A percentile compares a stretch with the other conserved stretches of the same genome.
phyloP scores from a whole-genome alignment of 1,140 invertebrate genomes.

The Melitaea cinxia region DNA sequence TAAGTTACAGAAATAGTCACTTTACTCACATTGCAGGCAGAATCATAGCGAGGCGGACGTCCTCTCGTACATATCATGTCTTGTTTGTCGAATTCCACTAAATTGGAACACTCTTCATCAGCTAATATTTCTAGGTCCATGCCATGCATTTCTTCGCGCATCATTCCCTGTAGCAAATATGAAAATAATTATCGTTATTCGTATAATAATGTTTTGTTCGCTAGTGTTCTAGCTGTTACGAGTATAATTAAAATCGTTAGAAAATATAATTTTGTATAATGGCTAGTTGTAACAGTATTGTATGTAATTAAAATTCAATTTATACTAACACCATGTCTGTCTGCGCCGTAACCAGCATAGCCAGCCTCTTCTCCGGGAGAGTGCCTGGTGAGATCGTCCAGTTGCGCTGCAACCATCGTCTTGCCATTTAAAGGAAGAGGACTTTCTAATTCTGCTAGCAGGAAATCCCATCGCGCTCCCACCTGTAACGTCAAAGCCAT shows the following conservation, averaged over 20 bases:
- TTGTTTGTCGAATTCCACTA: constrained; percentile 52
- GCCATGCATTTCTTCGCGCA: constrained; percentile 66
- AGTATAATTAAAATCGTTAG: no score
- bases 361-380: constrained; percentile 45
- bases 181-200: no score
- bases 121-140: constrained; percentile 54
- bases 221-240: no score
- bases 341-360: constrained; percentile 66
- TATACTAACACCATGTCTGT: constrained; percentile 59
- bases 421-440: constrained; percentile 56
- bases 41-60: constrained; percentile 53
- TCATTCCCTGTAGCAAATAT: constrained; percentile 49
- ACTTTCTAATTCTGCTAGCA: constrained; percentile 61
- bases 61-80: constrained; percentile 68
- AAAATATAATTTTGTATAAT: no score
- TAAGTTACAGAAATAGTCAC: neutral
- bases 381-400: constrained; percentile 39
- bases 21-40: constrained; percentile 66
- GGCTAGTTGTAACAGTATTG: no score
- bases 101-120: constrained; percentile 46
- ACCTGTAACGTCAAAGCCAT: constrained; percentile 46
- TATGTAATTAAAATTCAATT: no score
- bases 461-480: constrained; percentile 66
- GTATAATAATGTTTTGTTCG: no score
- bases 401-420: constrained; percentile 49